These are phyloP conservation scores for Buphagus erythrorhynchus DNA, from an alignment of 2,797 vertebrate genomes.

Conservation along the genomic window DNA sequence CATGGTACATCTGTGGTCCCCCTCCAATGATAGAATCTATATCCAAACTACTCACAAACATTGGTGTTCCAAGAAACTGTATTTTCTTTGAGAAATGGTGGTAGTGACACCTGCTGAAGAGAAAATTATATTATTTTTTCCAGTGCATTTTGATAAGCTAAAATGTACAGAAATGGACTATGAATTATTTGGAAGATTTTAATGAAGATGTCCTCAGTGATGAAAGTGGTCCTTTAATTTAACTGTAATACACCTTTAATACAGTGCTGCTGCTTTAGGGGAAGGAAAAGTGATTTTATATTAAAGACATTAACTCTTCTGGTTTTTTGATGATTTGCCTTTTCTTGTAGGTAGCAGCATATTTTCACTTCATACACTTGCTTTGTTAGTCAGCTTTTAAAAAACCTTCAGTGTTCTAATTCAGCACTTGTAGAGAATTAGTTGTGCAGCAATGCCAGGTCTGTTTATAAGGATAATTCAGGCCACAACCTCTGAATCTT, in stretches of 20 bases:
- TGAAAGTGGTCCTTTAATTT: not conserved
- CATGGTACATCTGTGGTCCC: conserved; percentile 96
- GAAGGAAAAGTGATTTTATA: not conserved
- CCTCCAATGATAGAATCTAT: conserved; percentile 93
- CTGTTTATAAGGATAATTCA: not conserved
- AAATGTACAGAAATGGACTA: conserved; percentile 5
- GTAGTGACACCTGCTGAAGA: conserved; percentile 61
- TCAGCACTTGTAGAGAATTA: not conserved
- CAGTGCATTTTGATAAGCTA: not conserved
- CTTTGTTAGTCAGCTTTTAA: not conserved
- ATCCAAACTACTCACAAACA: conserved; percentile 81
- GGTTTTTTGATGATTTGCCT: not conserved
- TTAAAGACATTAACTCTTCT: conserved; percentile 18
- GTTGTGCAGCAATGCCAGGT: not conserved
- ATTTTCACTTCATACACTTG: not conserved
- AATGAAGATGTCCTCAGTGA: not conserved
- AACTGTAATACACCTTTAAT: not conserved
- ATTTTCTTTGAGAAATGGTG: conserved; percentile 98
- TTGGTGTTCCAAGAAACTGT: conserved; percentile 82
- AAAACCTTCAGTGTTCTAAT: not conserved
- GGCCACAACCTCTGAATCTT: not conserved
- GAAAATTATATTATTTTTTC: not conserved
- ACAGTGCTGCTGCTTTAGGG: not conserved
- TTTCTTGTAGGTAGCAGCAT: not conserved
- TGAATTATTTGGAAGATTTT: not conserved